Conservation (phyloP, 2,113 vertebrate species). For the Neogale vison region DNA sequence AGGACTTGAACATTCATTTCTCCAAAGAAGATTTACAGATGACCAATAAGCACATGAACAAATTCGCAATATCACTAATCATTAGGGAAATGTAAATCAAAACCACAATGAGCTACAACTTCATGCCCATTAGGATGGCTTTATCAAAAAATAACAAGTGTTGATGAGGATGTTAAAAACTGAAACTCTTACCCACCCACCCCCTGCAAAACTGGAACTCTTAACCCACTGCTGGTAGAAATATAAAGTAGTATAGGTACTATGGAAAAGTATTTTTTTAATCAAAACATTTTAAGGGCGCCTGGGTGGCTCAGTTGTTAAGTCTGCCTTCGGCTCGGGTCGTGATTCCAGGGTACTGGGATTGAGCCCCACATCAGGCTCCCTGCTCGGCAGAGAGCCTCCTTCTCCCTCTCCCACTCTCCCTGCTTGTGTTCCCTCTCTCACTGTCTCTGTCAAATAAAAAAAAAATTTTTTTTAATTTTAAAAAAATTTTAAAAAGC, state of each 20-base stretch:
- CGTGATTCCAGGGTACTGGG: no score
- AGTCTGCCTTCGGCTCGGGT: no score
- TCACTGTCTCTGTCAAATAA: no score
- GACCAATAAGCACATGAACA: constrained; percentile 4
- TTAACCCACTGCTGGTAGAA: background rate
- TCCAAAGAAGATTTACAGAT: background rate
- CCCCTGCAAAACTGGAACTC: background rate
- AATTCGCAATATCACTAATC: background rate
- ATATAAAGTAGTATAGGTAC: background rate
- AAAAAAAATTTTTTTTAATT: background rate
- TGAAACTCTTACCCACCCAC: background rate
- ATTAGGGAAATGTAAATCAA: background rate
- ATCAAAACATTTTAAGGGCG: constrained; percentile 4
- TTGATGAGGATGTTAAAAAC: background rate
- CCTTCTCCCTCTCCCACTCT: no score
- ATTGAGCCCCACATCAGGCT: no score
- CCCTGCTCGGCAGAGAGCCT: no score
- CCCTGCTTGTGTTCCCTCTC: no score
- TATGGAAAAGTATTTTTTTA: background rate
- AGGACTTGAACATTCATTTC: constrained; percentile 32
- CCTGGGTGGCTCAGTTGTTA: no score
- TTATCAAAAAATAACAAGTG: constrained; percentile 6
- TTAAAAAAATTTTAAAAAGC: constrained; percentile 27
- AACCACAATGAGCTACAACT: background rate
- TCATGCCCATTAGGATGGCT: background rate